phyloP scores from a whole-genome alignment of 2,113 vertebrate genomes.

The Peucedramus taeniatus region DNA sequence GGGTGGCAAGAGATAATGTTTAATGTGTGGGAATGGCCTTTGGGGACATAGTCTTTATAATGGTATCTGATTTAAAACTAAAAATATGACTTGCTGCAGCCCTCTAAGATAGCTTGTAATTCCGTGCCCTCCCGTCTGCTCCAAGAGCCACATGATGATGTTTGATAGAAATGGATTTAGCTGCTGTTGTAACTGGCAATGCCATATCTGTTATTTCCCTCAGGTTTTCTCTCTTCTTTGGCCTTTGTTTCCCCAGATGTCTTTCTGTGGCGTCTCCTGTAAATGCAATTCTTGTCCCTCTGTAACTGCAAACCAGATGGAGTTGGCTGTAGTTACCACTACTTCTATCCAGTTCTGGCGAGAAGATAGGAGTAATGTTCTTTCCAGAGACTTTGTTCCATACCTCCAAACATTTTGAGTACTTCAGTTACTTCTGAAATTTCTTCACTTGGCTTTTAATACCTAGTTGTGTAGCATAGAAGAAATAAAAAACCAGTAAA shows the following conservation, averaged over 20 bases:
- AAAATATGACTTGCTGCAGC: conserved; percentile 2
- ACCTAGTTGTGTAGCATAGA: not conserved
- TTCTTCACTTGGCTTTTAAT: not conserved
- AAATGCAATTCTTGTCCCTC: not conserved
- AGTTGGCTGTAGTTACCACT: not conserved
- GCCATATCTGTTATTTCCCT: not conserved
- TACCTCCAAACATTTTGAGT: not conserved
- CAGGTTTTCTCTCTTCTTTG: not conserved
- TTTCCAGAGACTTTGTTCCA: not conserved
- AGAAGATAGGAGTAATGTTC: not conserved
- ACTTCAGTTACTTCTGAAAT: not conserved
- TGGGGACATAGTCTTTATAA: conserved; percentile 6
- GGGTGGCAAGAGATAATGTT: conserved; percentile 26
- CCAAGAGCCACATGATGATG: not conserved
- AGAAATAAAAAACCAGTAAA: not conserved
- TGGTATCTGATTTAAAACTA: conserved; percentile 37
- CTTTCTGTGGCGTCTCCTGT: not conserved
- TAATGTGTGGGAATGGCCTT: conserved; percentile 22
- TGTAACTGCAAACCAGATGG: not conserved
- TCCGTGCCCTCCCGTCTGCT: not conserved
- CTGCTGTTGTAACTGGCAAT: not conserved
- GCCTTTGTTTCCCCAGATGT: not conserved
- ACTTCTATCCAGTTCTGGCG: not conserved
- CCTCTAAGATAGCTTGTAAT: not conserved
- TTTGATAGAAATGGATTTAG: not conserved